A percentile compares a stretch with the other conserved stretches of the same genome.
phyloP scores from a whole-genome alignment of 2,888 invertebrate species.

The Nysson spinosus region DNA sequence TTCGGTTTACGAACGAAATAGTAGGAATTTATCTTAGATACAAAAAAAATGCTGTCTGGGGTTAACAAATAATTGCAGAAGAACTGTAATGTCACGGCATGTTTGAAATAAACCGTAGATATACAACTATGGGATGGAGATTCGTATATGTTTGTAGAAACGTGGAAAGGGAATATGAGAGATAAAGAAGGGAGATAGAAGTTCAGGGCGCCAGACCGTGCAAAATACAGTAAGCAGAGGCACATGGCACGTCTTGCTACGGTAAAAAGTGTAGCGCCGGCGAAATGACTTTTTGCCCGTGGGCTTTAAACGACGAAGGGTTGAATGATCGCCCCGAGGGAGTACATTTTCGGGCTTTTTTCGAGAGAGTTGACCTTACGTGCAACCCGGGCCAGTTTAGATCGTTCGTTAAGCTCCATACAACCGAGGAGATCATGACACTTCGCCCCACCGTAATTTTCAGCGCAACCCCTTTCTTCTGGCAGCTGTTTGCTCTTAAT shows the following conservation, averaged over 20 bases:
- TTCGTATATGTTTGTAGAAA: not conserved
- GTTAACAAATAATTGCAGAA: too few relatives aligned
- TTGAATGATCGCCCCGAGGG: constrained; percentile 49
- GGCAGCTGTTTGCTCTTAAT: constrained; percentile 31
- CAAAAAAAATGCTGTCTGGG: too few relatives aligned
- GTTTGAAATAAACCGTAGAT: not conserved
- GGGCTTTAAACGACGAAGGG: constrained; percentile 39
- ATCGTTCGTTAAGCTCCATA: constrained; percentile 48
- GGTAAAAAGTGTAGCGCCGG: constrained; percentile 46
- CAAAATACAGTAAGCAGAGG: constrained; percentile 35
- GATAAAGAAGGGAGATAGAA: constrained; percentile 1
- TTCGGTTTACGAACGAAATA: too few relatives aligned
- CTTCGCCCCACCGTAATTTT: constrained; percentile 26
- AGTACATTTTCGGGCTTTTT: constrained; percentile 41
- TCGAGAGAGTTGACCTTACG: constrained; percentile 39
- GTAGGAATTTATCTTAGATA: too few relatives aligned
- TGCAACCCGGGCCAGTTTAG: constrained; percentile 15
- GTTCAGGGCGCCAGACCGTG: constrained; percentile 12
- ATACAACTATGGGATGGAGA: not conserved
- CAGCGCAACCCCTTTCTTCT: constrained; percentile 5
- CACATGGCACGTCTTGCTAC: constrained; percentile 30
- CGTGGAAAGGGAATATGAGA: not conserved
- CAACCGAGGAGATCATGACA: constrained; percentile 24
- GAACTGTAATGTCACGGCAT: too few relatives aligned
- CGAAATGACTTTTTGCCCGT: constrained; percentile 44